These are phyloP conservation scores for Homalodisca vitripennis DNA, from an alignment of 1,140 invertebrate species.

Conservation along the genomic window DNA sequence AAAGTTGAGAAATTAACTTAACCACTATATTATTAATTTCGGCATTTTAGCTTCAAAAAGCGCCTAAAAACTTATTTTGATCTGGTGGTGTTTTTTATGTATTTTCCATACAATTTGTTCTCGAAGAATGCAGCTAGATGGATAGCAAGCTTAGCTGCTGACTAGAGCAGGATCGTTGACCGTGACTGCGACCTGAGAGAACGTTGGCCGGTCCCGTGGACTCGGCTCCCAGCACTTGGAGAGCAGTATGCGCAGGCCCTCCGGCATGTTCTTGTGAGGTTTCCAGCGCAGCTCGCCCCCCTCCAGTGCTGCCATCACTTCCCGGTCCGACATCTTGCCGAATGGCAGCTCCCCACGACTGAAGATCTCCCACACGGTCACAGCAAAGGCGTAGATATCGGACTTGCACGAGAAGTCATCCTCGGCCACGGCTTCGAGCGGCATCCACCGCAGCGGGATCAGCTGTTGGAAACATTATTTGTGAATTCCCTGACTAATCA, in stretches of 20 bases:
- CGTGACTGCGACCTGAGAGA: constrained; percentile 43
- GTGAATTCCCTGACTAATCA: no score
- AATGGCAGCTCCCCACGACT: constrained; percentile 85
- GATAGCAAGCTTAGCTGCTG: constrained; percentile 1
- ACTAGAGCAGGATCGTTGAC: constrained; percentile 32
- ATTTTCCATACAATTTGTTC: no score
- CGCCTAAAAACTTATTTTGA: no score
- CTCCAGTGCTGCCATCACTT: constrained; percentile 69
- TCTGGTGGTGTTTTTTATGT: no score
- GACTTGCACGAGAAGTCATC: constrained; percentile 92
- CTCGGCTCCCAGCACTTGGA: constrained; percentile 47
- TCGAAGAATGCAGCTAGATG: no score
- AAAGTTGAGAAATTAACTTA: no score
- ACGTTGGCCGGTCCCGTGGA: constrained; percentile 51
- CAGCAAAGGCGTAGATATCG: constrained; percentile 91
- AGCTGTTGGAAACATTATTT: constrained; percentile 53
- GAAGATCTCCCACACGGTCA: constrained; percentile 89
- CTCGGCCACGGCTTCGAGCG: constrained; percentile 84
- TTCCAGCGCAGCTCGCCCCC: constrained; percentile 41
- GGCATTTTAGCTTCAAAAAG: no score
- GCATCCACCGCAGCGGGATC: constrained; percentile 82
- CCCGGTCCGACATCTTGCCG: constrained; percentile 73
- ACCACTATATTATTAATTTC: no score
- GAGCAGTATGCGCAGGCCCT: constrained; percentile 44
- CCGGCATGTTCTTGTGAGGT: constrained; percentile 40